Evolutionary conservation across 2,113 vertebrate genomes (phyloP), one percentile per base, ranked within the genome.

Genomic region (Phainopepla nitens): DNA sequence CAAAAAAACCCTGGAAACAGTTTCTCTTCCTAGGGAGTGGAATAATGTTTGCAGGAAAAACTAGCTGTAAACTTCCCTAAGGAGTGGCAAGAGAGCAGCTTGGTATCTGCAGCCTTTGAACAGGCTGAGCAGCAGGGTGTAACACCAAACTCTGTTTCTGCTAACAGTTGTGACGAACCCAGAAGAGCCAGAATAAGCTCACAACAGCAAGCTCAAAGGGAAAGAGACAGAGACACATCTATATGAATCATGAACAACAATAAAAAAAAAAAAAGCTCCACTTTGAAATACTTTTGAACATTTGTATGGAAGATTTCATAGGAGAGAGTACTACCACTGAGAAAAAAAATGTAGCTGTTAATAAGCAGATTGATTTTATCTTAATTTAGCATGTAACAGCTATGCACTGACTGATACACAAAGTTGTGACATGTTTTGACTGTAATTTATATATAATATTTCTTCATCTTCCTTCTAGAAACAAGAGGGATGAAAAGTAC

Each of bases 241-340:
- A 11, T 25, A 10, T 28, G n/a, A 75, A 54, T 54, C 6, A 42
- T 11, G 10, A 4, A 50, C 6, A 56, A 54, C 42, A 89, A 44
- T 0, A 0, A 24, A 20, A 18, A 35, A 42, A 39, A 39, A n/a
- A n/a, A n/a, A 47, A 15, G 1, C 6, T 82, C 29, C 3, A 3
- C 15, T 87, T 75, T 79, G 2, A 28, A 28, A 6, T 12, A 28
- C 41, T 64, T 91, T 62, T 13, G 10, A 70, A 7, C 6, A 42
- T 57, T 70, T 1, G 0, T 49, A 29, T 23, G 45, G 7, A 3
- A 61, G 31, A 36, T 53, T 76, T 61, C 11, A 29, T 20, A 60
- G 13, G 3, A 41, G 11, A 31, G 7, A 39, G 65, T 85, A 42
- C 20, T 22, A 9, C 2, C 9, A 33, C 3, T 60, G 22, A n/a